Evolutionary conservation across 1,140 invertebrate genomes (phyloP), one percentile per base, ranked within the genome.

Genomic region (Drosophila repletoides): DNA sequence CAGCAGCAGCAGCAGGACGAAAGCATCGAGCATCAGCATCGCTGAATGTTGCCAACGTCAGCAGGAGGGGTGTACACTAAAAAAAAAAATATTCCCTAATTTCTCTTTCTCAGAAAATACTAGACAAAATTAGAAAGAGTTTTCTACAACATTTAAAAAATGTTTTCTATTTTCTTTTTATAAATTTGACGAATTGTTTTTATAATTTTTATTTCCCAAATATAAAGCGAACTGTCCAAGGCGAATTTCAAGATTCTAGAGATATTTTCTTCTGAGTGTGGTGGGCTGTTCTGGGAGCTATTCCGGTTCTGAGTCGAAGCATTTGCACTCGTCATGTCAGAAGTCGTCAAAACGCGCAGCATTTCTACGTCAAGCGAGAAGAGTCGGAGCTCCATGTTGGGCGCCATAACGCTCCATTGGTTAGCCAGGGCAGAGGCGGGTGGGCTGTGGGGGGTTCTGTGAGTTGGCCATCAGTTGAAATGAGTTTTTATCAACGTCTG

Each of bases 291-390:
- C 14, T 12, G 15, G 31, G 19, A 21, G 15, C 40, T 15, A 52
- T 56, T 29, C 36, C 34, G 48, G 45, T 52, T 65, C 40, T 55
- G 51, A 48, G 46, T 73, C 53, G 64, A 29, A 19, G 68, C 77
- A 73, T 61, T 76, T 71, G 72, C 81, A 86, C 80, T 86, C 80
- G 81, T 86, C 80, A 86, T 86, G 80, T 86, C 80, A 86, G 80
- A 58, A 86, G 61, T 84, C 79, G 75, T 84, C 80, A 84, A 84
- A 83, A 59, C 55, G 70, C 43, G 43, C 71, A 52, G 72, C 53
- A 56, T 73, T 76, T 67, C 59, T 65, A 76, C 59, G 70, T 76
- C 70, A 73, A 73, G 14, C 15, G 60, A 14, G 48, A 69, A 22
- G 19, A 12, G 10, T 28, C 21, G 9, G n/a, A n/a, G 12, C 12